Evolutionary conservation across 2,888 invertebrate species (phyloP), one percentile per base, ranked within the genome.

Genomic region (Ichneumoninae sp.): DNA sequence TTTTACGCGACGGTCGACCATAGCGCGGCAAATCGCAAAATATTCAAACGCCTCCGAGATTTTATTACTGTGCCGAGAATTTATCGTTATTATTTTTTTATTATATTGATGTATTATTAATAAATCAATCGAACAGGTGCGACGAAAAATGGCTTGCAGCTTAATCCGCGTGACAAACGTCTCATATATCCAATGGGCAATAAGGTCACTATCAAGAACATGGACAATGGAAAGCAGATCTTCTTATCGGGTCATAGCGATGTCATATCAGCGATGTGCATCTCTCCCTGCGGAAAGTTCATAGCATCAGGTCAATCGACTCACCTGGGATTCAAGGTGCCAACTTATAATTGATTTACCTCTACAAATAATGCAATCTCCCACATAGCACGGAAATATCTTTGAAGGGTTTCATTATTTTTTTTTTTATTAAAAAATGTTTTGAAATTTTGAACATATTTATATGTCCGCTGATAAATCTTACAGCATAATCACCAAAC

Each of bases 301-400:
- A 94, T 99, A 54, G 98, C 97, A 5, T 98, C 98, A 0, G 98
- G 98, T 0, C 98, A 98, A 94, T 96, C 97, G 54, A 98, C 97
- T 91, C 97, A 98, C 91, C 97, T 98, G 93, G 98, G 98, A 4
- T 98, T 98, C 93, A 97, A 97, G 93, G 96, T 96, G n/a, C 8
- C 6, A 7, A 22, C 13, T 16, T 52, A 7, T 33, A 19, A 22
- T 52, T 7, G 7, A 19, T 19, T 52, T 2, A 2, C 8, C 52
- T 4, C n/a, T n/a, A 52, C n/a, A 2, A n/a, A 52, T 16, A 52
- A 19, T 19, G 52, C 52, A 7, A 8, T 36, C 8, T 50, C n/a
- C n/a, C n/a, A n/a, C 3, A n/a, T 52, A 10, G 40, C 10, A 10
- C 40, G 8, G 2, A 40, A 10, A 40, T 40, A 10, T 10, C 10